phyloP scores from a whole-genome alignment of 2,113 vertebrate genomes.

The Asarcornis scutulata region DNA sequence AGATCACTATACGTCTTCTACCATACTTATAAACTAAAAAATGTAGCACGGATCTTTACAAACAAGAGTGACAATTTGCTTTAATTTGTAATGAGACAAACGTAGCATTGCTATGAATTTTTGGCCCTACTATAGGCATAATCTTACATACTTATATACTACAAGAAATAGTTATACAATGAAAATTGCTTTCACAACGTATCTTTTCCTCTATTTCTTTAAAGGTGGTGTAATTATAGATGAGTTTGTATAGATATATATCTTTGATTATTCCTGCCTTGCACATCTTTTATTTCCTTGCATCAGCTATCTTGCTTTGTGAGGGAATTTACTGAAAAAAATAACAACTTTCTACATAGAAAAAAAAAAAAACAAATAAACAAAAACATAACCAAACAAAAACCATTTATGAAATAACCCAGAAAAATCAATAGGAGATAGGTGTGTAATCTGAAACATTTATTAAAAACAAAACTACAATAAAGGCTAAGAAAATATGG shows the following conservation, averaged over 20 bases:
- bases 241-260: background rate
- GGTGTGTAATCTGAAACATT: background rate
- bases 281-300: background rate
- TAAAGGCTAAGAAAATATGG: background rate
- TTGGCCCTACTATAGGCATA: constrained; percentile 31
- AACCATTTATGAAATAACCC: background rate
- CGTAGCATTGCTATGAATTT: background rate
- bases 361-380: background rate
- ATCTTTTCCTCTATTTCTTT: constrained; percentile 26
- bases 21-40: background rate
- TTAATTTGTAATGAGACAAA: background rate
- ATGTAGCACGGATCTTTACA: background rate
- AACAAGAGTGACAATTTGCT: background rate
- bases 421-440: background rate
- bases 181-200: background rate
- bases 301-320: background rate
- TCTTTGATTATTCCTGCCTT: background rate
- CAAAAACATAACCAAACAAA: background rate
- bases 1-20: background rate
- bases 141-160: constrained; percentile 37
- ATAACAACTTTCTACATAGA: background rate
- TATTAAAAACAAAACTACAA: background rate
- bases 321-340: background rate
- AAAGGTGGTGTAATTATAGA: background rate
- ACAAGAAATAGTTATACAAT: constrained; percentile 15